phyloP scores from a whole-genome alignment of 2,113 vertebrate genomes.

The Neogale vison region DNA sequence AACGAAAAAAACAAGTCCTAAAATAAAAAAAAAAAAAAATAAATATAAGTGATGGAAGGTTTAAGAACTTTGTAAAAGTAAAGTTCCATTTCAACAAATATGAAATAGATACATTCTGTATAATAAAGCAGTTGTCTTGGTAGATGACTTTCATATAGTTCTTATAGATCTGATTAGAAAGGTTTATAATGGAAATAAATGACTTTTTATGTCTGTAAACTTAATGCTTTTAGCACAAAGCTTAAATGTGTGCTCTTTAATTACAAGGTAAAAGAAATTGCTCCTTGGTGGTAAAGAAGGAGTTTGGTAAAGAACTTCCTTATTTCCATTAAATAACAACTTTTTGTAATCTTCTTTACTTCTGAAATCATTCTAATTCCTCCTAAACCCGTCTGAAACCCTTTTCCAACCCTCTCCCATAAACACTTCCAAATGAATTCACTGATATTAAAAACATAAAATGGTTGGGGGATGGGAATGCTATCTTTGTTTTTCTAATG shows the following conservation, averaged over 20 bases:
- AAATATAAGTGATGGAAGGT: background rate
- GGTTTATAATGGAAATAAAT: slow-evolving; percentile 9
- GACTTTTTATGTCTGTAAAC: slow-evolving; percentile 7
- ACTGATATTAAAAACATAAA: background rate
- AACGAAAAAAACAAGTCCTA: background rate
- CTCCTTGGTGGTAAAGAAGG: background rate
- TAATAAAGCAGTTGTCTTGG: background rate
- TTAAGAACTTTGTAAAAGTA: slow-evolving; percentile 29
- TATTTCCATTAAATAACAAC: background rate
- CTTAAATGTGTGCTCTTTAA: background rate
- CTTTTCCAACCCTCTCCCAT: background rate
- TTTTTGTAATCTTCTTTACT: background rate
- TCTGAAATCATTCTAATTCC: background rate
- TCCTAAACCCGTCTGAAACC: background rate
- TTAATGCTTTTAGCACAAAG: background rate
- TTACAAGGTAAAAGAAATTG: background rate
- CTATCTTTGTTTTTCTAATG: background rate
- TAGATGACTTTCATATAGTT: background rate
- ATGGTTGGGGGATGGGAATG: background rate
- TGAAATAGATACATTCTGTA: background rate
- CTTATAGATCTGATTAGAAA: background rate
- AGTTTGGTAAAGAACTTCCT: background rate
- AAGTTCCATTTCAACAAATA: slow-evolving; percentile 24
- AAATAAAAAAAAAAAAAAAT: too few species aligned
- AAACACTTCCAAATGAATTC: background rate